Evolutionary conservation across 92 coral and sea anemone genomes (phyloP).

Genomic region (Epizoanthus ramosus): DNA sequence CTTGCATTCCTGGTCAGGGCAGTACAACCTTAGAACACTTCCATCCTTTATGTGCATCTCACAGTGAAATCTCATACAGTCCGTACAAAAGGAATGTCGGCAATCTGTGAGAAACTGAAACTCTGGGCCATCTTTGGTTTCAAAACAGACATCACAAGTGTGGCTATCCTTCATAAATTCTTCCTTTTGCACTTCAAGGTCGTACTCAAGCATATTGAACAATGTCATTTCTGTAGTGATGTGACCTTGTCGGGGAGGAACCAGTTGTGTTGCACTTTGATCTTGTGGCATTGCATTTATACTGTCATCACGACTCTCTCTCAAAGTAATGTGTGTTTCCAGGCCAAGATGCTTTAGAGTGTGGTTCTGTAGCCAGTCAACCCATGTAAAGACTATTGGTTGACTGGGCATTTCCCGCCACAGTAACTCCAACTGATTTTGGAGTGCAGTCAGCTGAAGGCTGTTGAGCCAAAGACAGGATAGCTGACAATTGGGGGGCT

Average conservation of each 20-base stretch:
- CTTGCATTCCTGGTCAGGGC: conserved; percentile 83
- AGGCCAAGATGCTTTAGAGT: conserved; percentile 67
- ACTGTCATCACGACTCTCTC: conserved; percentile 46
- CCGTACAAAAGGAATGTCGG: conserved; percentile 80
- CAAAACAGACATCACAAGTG: conserved; percentile 87
- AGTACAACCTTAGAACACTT: conserved; percentile 69
- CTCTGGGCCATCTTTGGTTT: conserved; percentile 74
- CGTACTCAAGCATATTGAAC: conserved; percentile 78
- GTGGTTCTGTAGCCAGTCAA: conserved; percentile 85
- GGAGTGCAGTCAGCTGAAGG: conserved; percentile 60
- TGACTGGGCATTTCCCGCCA: conserved; percentile 66
- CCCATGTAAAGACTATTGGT: conserved; percentile 88
- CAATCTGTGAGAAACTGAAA: conserved; percentile 88
- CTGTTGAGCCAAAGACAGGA: conserved; percentile 86
- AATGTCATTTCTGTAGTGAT: conserved; percentile 64
- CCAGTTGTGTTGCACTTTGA: not conserved
- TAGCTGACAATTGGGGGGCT: conserved; percentile 69
- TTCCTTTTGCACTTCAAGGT: conserved; percentile 68
- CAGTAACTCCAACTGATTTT: conserved; percentile 55
- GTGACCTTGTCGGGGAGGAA: not conserved
- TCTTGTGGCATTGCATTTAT: not conserved
- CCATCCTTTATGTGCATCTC: conserved; percentile 83
- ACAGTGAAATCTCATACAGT: conserved; percentile 82
- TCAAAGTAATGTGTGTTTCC: conserved; percentile 57
- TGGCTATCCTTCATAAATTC: conserved; percentile 70